Evolutionary conservation across 2,888 invertebrate genomes (phyloP), one percentile per base, ranked within the genome.

Genomic region (Creontiades dilutus): DNA sequence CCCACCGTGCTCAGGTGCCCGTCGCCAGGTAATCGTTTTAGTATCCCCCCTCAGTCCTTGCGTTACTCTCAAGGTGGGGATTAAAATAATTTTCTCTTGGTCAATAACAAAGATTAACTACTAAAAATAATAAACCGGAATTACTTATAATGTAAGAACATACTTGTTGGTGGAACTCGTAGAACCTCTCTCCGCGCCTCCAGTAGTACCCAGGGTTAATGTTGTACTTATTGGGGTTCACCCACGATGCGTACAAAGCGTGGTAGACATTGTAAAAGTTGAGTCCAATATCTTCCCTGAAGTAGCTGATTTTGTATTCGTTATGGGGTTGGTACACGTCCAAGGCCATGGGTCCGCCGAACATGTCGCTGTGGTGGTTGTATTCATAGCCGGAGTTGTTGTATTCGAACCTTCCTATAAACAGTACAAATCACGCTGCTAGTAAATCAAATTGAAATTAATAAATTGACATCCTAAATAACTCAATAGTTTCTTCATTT

Each of bases 271-370:
- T 96, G 88, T 91, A 92, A 91, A 93, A 92, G 92, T 94, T 95
- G 85, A 96, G 93, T 89, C 95, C 95, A 89, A 96, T 93, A 93
- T 97, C 97, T 92, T 97, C 96, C 19, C 95, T 95, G 94, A 95
- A 96, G 93, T 97, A 97, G 48, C 94, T 93, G 78, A 97, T 92
- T 14, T 94, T 93, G 89, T 94, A 94, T 91, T 96, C 95, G 0
- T 94, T 75, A 61, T 91, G 88, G 46, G 86, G 80, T 75, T 90
- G 81, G 81, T 89, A 81, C 27, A 88, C 48, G 61, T 82, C 80
- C 52, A 85, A 61, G 28, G 81, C 89, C 14, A 89, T 57, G n/a
- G 86, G 84, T 68, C 90, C 90, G 14, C 91, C 90, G 84, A 89
- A 91, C 88, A 89, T 89, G 19, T 75, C 57, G 27, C 48, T 82